These are phyloP conservation scores for Ceryle rudis DNA, from an alignment of 2,797 vertebrate genomes.

Conservation along the genomic window DNA sequence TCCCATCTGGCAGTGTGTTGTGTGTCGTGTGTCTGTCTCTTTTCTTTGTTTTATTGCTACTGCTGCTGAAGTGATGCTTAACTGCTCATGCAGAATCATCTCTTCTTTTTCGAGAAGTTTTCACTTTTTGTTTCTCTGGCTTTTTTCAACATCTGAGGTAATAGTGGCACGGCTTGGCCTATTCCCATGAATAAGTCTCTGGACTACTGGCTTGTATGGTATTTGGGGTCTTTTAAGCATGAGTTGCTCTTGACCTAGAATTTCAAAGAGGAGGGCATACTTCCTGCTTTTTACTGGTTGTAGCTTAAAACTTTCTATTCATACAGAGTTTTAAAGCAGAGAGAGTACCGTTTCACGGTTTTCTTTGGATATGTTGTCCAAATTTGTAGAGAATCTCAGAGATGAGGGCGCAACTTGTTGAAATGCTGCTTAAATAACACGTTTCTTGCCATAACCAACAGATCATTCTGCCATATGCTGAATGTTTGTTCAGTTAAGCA, in stretches of 20 bases:
- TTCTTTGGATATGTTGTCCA: neutral
- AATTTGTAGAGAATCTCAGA: neutral
- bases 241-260: neutral
- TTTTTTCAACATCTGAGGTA: neutral
- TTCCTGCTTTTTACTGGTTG: neutral
- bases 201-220: neutral
- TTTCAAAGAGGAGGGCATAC: neutral
- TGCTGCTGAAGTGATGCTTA: conserved; percentile 2
- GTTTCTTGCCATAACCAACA: neutral
- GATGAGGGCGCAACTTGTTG: neutral
- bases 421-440: neutral
- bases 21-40: neutral
- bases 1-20: neutral
- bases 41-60: neutral
- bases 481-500: neutral
- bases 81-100: neutral
- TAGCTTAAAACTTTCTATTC: neutral
- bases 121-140: neutral
- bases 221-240: neutral
- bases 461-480: neutral
- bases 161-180: neutral
- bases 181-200: neutral
- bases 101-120: conserved; percentile 1
- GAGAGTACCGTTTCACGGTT: neutral
- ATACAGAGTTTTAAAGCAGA: neutral